Conservation (phyloP, 2,888 invertebrate species). For the Cybosia mesomella region DNA sequence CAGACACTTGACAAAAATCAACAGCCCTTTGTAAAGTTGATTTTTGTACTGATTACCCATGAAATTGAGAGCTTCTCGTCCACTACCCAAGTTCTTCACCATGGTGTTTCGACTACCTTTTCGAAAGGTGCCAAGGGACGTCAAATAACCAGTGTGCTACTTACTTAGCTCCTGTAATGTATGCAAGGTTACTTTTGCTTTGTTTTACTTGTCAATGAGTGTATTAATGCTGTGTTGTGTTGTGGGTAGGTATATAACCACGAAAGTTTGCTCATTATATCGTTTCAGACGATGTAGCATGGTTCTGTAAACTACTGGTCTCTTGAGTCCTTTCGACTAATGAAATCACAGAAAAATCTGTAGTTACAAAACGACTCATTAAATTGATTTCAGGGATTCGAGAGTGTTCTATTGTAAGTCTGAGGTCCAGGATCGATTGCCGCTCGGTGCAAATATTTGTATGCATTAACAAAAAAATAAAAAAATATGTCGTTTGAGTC, state of each 20-base stretch:
- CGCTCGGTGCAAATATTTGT: too few relatives aligned
- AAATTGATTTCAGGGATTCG: too few relatives aligned
- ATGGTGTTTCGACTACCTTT: conserved; percentile 25
- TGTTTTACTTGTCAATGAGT: conserved; percentile 28
- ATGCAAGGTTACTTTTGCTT: conserved; percentile 31
- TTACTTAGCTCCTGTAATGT: conserved; percentile 35
- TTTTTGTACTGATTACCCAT: conserved; percentile 3
- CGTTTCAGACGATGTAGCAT: too few relatives aligned
- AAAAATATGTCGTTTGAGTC: too few relatives aligned
- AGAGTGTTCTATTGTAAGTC: too few relatives aligned
- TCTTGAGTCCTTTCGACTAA: too few relatives aligned
- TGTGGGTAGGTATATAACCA: neutral
- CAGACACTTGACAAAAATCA: conserved; percentile 34
- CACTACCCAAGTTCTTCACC: conserved; percentile 30
- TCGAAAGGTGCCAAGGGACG: conserved; percentile 40
- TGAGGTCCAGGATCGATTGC: too few relatives aligned
- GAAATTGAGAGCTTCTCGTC: neutral
- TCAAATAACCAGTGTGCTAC: conserved; percentile 35
- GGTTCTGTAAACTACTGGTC: too few relatives aligned
- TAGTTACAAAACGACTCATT: too few relatives aligned
- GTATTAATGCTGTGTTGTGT: conserved; percentile 13
- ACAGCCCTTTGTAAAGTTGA: conserved; percentile 9
- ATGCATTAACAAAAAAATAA: too few relatives aligned
- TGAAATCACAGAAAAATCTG: too few relatives aligned
- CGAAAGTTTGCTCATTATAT: neutral